These are phyloP conservation scores for Phallusia fumigata DNA, from an alignment of 23 tunicate species.

Conservation along the genomic window DNA sequence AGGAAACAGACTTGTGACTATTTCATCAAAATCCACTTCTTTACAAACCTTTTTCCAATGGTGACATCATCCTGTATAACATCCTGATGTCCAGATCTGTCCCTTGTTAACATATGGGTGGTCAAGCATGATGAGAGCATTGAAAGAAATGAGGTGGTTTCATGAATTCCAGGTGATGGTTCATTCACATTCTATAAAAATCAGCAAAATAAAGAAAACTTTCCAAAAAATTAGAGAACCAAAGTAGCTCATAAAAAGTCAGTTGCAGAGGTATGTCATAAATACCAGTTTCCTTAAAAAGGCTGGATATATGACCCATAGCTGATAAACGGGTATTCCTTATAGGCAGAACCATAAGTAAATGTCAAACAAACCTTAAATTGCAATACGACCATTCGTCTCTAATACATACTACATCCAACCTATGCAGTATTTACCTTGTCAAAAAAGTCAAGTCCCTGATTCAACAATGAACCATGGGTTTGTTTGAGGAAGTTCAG, in stretches of 20 bases:
- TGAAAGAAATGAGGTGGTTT: constrained; percentile 37
- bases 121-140: constrained; percentile 34
- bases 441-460: constrained; percentile 32
- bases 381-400: no score
- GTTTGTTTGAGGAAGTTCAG: constrained; percentile 45
- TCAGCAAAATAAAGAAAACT: neutral
- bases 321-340: no score
- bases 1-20: no score
- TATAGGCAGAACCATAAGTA: no score
- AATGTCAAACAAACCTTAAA: no score
- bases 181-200: neutral
- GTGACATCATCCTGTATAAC: constrained; percentile 15
- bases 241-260: no score
- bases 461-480: constrained; percentile 25
- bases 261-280: no score
- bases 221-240: no score
- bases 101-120: neutral
- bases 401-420: no score
- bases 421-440: constrained; percentile 38
- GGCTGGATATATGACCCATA: no score
- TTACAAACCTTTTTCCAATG: constrained; percentile 14
- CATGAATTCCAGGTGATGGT: constrained; percentile 36
- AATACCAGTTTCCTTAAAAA: no score
- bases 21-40: no score
- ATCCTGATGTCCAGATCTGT: neutral